These are phyloP conservation scores for Apistogramma diplotaenia DNA, from an alignment of 2,113 vertebrate genomes.

Conservation along the genomic window DNA sequence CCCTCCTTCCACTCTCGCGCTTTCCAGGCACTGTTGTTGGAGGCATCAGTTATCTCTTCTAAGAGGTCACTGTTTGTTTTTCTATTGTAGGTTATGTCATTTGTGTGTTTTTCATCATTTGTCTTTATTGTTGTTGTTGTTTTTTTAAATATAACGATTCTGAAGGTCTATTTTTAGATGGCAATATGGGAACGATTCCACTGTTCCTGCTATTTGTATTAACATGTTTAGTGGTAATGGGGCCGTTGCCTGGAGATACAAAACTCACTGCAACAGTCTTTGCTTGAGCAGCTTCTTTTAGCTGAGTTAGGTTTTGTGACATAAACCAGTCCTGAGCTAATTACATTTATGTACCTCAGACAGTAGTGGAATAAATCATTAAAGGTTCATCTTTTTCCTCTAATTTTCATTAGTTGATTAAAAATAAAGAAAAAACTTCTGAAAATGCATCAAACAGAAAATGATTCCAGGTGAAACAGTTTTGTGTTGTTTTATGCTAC, in stretches of 20 bases:
- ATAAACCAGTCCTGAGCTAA: background rate
- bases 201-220: conserved; percentile 46
- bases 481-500: background rate
- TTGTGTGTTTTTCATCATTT: background rate
- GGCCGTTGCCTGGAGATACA: conserved; percentile 56
- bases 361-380: background rate
- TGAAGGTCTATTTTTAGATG: conserved; percentile 52
- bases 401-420: background rate
- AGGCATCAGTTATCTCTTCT: conserved; percentile 47
- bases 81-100: background rate
- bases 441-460: background rate
- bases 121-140: background rate
- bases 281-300: background rate
- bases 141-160: conserved; percentile 23
- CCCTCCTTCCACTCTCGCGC: conserved; percentile 33
- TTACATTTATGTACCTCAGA: background rate
- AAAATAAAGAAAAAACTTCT: no score
- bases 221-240: conserved; percentile 63
- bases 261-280: conserved; percentile 30
- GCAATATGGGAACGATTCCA: conserved; percentile 57
- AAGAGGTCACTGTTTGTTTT: background rate
- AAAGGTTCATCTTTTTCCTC: background rate
- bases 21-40: conserved; percentile 35
- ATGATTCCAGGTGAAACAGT: accelerated
- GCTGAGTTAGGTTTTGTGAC: background rate